These are phyloP conservation scores for Cacatua alba DNA, from an alignment of 2,113 vertebrate genomes.

Conservation along the genomic window DNA sequence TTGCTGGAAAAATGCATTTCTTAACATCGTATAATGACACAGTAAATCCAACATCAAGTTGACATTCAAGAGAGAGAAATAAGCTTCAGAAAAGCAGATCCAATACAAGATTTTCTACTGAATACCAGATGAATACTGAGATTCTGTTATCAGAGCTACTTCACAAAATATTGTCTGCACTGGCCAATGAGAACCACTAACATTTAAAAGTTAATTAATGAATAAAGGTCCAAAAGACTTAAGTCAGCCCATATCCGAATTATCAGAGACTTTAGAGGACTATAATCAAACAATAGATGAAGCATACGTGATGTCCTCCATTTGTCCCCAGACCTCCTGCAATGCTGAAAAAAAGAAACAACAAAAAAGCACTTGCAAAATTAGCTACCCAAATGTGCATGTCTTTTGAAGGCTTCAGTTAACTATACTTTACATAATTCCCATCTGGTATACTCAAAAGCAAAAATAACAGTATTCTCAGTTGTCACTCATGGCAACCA, in stretches of 20 bases:
- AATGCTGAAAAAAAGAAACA: neutral
- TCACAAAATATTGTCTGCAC: neutral
- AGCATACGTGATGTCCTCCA: neutral
- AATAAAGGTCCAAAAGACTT: neutral
- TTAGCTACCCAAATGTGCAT: neutral
- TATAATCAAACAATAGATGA: neutral
- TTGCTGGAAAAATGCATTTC: neutral
- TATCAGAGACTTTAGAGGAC: neutral
- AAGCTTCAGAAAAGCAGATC: neutral
- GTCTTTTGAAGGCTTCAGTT: neutral
- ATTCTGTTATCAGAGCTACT: neutral
- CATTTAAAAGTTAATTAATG: neutral
- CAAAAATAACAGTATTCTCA: neutral
- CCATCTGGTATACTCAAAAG: slow-evolving; percentile 5
- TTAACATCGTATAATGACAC: neutral
- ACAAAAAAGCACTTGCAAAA: neutral
- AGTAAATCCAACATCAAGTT: neutral
- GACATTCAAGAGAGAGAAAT: neutral
- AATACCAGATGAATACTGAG: neutral
- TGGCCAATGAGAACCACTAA: neutral
- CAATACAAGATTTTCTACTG: neutral
- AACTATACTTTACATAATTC: neutral
- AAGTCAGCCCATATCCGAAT: neutral
- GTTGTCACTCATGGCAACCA: neutral
- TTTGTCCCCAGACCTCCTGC: neutral